These are phyloP conservation scores for Hypolimnas misippus DNA, from an alignment of 2,888 invertebrate species.

Conservation along the genomic window DNA sequence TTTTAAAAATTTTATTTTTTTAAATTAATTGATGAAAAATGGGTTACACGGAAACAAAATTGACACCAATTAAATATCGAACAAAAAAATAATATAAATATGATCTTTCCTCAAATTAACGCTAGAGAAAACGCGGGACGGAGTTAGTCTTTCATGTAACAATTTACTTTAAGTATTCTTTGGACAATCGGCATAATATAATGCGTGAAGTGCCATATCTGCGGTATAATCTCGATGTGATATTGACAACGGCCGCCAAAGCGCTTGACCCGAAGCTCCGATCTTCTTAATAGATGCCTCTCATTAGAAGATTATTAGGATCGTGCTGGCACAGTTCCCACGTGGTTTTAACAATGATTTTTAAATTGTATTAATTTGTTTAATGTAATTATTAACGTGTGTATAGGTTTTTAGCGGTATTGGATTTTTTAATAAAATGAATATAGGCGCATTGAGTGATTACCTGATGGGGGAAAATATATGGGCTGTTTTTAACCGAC, in stretches of 20 bases:
- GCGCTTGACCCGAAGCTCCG: slow-evolving; percentile 26
- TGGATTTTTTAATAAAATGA: not conserved
- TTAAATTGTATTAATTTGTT: slow-evolving; percentile 12
- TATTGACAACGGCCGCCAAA: slow-evolving; percentile 39
- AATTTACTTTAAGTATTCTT: not conserved
- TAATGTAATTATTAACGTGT: not conserved
- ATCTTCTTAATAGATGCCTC: slow-evolving; percentile 44
- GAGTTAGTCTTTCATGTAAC: not conserved
- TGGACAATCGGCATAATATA: not conserved
- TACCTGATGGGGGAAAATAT: too few species aligned
- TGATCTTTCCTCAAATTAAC: too few species aligned
- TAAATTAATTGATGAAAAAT: too few species aligned
- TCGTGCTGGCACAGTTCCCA: slow-evolving; percentile 42
- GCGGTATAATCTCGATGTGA: slow-evolving; percentile 44
- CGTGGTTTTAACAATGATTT: slow-evolving; percentile 22
- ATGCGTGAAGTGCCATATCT: slow-evolving; percentile 28
- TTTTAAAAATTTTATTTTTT: too few species aligned
- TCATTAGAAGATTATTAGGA: slow-evolving; percentile 51
- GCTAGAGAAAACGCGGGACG: too few species aligned
- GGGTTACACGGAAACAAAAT: too few species aligned
- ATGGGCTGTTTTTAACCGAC: too few species aligned
- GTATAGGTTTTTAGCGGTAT: not conserved
- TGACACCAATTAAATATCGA: too few species aligned
- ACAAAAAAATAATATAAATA: too few species aligned
- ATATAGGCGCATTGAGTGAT: too few species aligned